Evolutionary conservation across 1,140 invertebrate species (phyloP), one percentile per base, ranked within the genome.

Genomic region (Hyposmocoma kahamanoa): DNA sequence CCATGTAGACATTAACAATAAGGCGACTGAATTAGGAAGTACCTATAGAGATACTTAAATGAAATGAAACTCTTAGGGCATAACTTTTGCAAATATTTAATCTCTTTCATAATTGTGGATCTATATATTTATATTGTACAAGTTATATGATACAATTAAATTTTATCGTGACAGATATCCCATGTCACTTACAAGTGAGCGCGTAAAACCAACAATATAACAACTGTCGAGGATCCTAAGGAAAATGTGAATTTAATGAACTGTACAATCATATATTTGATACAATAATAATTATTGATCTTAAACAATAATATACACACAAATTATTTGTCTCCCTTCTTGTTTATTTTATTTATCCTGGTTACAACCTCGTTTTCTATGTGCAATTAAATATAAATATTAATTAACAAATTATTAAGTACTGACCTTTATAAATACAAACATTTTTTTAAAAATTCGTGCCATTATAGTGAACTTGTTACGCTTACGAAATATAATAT

Each of bases 61-160:
- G 42, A 71, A 82, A 79, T 73, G 72, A 84, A 82, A 79, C 71
- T 55, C 52, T 42, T 50, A 50, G 53, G 68, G 59, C 68, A 69
- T 80, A 85, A 86, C 84, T 86, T 87, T 87, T 87, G 85, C 84
- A 87, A 87, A 87, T 87, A 87, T 87, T 86, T 87, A 86, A 86
- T 86, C 82, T 83, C 75, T 86, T 86, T 86, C 71, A 86, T 87
- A 87, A 87, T 87, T 81, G 85, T 86, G 85, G 81, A 85, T 87
- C 85, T 86, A 86, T 86, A 85, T 87, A 86, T 87, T 86, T 84
- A 86, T 86, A 87, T 86, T 87, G 84, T 85, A 87, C 84, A 87
- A 83, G 82, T 86, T 80, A 77, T 86, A 86, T 86, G 72, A 83
- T 87, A 87, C 84, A 86, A 73, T 84, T 78, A 79, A 72, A 74